phyloP scores from a whole-genome alignment of 2,888 invertebrate genomes.

The Limnephilus rhombicus region DNA sequence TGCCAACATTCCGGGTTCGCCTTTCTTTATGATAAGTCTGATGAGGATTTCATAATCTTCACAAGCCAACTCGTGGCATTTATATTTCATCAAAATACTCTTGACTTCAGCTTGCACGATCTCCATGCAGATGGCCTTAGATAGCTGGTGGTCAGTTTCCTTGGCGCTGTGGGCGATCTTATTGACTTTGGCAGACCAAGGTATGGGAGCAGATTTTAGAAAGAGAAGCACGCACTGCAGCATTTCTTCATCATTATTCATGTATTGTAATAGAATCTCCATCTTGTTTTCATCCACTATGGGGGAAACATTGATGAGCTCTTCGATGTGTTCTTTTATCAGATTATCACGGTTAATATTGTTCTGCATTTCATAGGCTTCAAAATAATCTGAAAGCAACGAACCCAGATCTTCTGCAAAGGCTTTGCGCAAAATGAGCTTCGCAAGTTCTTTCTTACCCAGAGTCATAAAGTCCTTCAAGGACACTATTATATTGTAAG shows the following conservation, averaged over 20 bases:
- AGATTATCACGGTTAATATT: slow-evolving; percentile 74
- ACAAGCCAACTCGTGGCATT: slow-evolving; percentile 57
- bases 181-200: slow-evolving; percentile 59
- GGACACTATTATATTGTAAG: slow-evolving; percentile 63
- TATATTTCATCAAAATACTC: slow-evolving; percentile 63
- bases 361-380: slow-evolving; percentile 73
- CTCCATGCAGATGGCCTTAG: slow-evolving; percentile 55
- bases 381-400: slow-evolving; percentile 73
- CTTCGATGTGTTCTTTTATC: slow-evolving; percentile 73
- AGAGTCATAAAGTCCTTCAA: slow-evolving; percentile 63
- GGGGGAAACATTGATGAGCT: slow-evolving; percentile 72
- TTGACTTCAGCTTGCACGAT: slow-evolving; percentile 59
- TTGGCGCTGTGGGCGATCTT: slow-evolving; percentile 55
- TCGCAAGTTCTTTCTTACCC: slow-evolving; percentile 72
- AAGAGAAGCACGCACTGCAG: slow-evolving; percentile 59
- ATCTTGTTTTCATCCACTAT: slow-evolving; percentile 67
- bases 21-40: slow-evolving; percentile 58
- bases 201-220: slow-evolving; percentile 61
- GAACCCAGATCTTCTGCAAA: slow-evolving; percentile 72
- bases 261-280: slow-evolving; percentile 61
- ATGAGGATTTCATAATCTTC: slow-evolving; percentile 64
- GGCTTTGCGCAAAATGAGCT: slow-evolving; percentile 74
- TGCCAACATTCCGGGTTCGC: slow-evolving; percentile 60
- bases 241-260: slow-evolving; percentile 60
- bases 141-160: slow-evolving; percentile 47